Evolutionary conservation across 2,888 invertebrate genomes (phyloP), one percentile per base, ranked within the genome.

Genomic region (Chaitophorus viminalis): DNA sequence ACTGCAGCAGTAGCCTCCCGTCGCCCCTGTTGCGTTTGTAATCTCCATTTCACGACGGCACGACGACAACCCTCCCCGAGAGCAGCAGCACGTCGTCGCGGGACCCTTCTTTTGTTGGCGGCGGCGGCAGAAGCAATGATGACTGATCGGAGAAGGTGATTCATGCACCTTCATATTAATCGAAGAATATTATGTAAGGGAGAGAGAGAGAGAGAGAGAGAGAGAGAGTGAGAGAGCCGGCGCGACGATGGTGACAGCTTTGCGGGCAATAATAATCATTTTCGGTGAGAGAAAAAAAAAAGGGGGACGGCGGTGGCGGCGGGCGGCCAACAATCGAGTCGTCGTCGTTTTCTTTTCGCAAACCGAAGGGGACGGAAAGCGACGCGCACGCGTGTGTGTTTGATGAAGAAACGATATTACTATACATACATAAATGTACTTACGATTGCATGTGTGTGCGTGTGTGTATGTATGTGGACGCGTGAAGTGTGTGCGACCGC

Each of bases 201-300:
- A 9, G 21, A 25, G 82, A 36, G 65, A 54, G 6, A 11, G 70
- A n/a, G 83, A 9, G 21, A 25, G 82, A 36, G 65, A 54, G 6
- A 11, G 70, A 17, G 76, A 6, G 83, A 9, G 21, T 17, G 82
- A 36, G 65, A 54, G 6, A 11, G 70, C n/a, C 36, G 76, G 25
- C 36, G n/a, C 76, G 29, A 25, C 86, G 78, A 72, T 72, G 86
- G 87, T 81, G 87, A 87, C 87, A 81, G 87, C 87, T 87, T 87
- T 87, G 87, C 87, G 87, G 81, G 87, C 87, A 87, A 87, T 87
- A 87, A 87, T 87, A 81, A 87, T 86, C 84, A 76, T 76, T 84
- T 31, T 74, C 18, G 74, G 18, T 1, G 54, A 18, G 29, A n/a
- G 72, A n/a, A 21, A 33, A 82, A 82, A 70, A 74, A 39, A 75